These are phyloP conservation scores for Sebastes kiyomatsui DNA, from an alignment of 2,797 vertebrate species.

Conservation along the genomic window DNA sequence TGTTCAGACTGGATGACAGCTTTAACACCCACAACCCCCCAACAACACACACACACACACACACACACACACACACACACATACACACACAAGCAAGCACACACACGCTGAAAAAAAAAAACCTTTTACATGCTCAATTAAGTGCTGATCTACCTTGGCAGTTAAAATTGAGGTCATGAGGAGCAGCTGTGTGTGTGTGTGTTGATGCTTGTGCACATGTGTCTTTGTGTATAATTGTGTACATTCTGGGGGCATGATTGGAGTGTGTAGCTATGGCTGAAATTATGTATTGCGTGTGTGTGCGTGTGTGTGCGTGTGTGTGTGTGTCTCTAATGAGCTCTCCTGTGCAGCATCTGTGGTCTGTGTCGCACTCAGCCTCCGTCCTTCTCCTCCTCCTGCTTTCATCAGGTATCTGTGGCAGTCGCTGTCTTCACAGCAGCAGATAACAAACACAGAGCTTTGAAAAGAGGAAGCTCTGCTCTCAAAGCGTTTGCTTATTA, in stretches of 20 bases:
- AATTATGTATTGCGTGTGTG: slow-evolving; percentile 23
- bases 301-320: slow-evolving; percentile 25
- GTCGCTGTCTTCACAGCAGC: slow-evolving; percentile 39
- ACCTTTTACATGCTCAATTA: slow-evolving; percentile 68
- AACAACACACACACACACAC: background rate
- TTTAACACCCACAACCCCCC: slow-evolving; percentile 19
- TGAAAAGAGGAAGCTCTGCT: slow-evolving; percentile 30
- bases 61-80: background rate
- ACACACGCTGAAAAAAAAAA: background rate
- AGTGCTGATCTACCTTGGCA: slow-evolving; percentile 59
- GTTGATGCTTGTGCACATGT: background rate
- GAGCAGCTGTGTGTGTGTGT: slow-evolving; percentile 64
- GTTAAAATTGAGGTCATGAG: slow-evolving; percentile 78
- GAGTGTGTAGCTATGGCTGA: slow-evolving; percentile 16
- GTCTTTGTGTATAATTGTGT: slow-evolving; percentile 14
- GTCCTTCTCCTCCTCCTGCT: slow-evolving; percentile 53
- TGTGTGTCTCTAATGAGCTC: slow-evolving; percentile 64
- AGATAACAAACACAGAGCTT: slow-evolving; percentile 40
- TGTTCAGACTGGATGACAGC: slow-evolving; percentile 42
- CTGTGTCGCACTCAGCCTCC: slow-evolving; percentile 55
- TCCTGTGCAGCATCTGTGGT: slow-evolving; percentile 68
- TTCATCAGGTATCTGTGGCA: slow-evolving; percentile 60
- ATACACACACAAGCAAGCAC: background rate
- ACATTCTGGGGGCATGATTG: slow-evolving; percentile 31
- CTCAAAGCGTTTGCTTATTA: background rate